A percentile compares a stretch with the other conserved stretches of the same genome.
These are phyloP conservation scores for Tauraco hartlaubi DNA, from an alignment of 2,797 vertebrate species.

Conservation along the genomic window DNA sequence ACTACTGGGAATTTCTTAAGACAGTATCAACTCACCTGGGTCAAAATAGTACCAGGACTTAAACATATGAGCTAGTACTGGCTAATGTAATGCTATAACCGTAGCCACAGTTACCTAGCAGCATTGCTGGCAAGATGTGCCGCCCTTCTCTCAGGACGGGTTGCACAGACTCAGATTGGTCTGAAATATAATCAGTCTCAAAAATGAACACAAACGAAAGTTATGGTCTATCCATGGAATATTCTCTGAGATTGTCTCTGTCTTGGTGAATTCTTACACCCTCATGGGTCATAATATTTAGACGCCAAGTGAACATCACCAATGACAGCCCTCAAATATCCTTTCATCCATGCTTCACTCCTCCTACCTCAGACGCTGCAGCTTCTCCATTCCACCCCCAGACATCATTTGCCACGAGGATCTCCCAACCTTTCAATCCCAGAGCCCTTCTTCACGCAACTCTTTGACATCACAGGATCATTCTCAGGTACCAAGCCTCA, in stretches of 20 bases:
- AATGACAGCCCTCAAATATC: neutral
- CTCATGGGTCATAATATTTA: neutral
- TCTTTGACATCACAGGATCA: neutral
- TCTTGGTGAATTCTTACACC: neutral
- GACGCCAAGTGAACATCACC: neutral
- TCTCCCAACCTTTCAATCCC: neutral
- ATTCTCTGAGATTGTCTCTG: neutral
- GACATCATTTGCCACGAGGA: neutral
- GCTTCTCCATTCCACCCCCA: neutral
- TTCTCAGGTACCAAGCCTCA: neutral
- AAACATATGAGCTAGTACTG: neutral
- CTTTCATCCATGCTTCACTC: neutral
- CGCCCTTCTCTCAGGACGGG: neutral
- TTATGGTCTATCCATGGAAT: neutral
- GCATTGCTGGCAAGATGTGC: rapidly evolving
- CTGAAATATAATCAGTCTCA: neutral
- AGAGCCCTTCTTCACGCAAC: neutral
- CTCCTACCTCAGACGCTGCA: neutral
- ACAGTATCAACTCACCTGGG: neutral
- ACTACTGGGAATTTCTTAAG: neutral
- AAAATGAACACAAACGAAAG: neutral
- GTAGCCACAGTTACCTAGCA: neutral
- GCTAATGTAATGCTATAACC: neutral
- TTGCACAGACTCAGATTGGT: neutral
- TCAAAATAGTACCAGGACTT: neutral